These are phyloP conservation scores for Fistularia commersonii DNA, from an alignment of 2,797 vertebrate genomes.

Conservation along the genomic window DNA sequence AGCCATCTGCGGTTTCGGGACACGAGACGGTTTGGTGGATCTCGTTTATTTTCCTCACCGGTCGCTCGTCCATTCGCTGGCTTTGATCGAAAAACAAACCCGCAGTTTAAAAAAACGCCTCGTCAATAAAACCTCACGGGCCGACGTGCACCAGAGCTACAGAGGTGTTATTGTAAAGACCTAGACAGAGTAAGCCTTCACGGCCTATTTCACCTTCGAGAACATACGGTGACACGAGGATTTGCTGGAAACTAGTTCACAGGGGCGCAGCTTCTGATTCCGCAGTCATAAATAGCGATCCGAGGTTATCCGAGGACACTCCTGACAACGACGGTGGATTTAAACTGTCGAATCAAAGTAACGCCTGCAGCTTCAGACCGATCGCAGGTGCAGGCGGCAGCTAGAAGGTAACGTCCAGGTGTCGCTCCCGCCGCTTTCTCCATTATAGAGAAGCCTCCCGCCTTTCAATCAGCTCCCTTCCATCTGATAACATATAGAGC, in stretches of 20 bases:
- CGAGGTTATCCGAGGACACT: too few relatives aligned
- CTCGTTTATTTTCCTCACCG: too few relatives aligned
- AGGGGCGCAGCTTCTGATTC: too few relatives aligned
- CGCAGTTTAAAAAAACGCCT: too few relatives aligned
- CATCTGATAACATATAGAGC: constrained; percentile 63
- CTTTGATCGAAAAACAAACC: too few relatives aligned
- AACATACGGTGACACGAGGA: background rate
- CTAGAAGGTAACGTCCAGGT: constrained; percentile 26
- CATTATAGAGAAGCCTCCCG: constrained; percentile 30
- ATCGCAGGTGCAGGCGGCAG: constrained; percentile 13
- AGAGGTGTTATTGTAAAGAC: constrained; percentile 14
- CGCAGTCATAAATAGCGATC: too few relatives aligned
- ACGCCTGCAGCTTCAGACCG: background rate
- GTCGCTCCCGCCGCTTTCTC: constrained; percentile 3
- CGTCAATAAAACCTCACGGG: too few relatives aligned
- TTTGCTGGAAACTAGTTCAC: background rate
- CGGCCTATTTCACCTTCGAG: constrained; percentile 11
- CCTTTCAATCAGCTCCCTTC: constrained; percentile 41
- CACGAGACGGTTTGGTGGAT: too few relatives aligned
- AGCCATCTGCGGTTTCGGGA: too few relatives aligned
- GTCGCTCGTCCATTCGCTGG: too few relatives aligned
- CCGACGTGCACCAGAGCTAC: background rate
- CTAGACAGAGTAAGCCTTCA: constrained; percentile 7
- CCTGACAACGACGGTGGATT: too few relatives aligned
- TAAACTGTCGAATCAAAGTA: background rate